Percentiles rank a stretch among this genome's conserved stretches.
Conservation (phyloP, 2,113 vertebrate genomes). For the Montifringilla adamsi region DNA sequence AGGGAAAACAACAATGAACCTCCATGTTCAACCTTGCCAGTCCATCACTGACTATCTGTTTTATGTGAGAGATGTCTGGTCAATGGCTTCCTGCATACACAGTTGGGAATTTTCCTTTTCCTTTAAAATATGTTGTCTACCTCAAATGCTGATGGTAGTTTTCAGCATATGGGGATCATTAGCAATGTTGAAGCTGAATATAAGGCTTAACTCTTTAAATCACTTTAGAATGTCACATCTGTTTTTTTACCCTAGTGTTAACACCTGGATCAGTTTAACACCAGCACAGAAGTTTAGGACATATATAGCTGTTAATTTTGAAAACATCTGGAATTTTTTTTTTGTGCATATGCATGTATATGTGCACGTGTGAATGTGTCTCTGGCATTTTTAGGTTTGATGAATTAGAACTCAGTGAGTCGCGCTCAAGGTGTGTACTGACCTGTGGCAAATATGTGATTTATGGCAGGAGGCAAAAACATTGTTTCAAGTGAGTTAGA, state of each 20-base stretch:
- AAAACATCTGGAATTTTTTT: slow-evolving; percentile 67
- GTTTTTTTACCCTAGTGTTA: slow-evolving; percentile 65
- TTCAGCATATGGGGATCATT: slow-evolving; percentile 72
- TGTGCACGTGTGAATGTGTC: slow-evolving; percentile 32
- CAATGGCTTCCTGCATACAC: slow-evolving; percentile 36
- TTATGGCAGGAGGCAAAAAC: not conserved
- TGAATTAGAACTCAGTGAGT: slow-evolving; percentile 10
- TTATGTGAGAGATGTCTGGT: not conserved
- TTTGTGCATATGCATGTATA: not conserved
- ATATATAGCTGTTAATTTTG: slow-evolving; percentile 68
- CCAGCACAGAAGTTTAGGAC: slow-evolving; percentile 62
- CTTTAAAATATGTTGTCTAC: slow-evolving; percentile 27
- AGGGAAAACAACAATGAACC: not conserved
- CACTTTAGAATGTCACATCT: slow-evolving; percentile 62
- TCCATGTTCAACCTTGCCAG: not conserved
- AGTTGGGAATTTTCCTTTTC: slow-evolving; percentile 37
- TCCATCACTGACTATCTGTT: slow-evolving; percentile 12
- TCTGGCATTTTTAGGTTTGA: slow-evolving; percentile 27
- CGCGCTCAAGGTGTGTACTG: not conserved
- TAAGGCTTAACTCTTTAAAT: slow-evolving; percentile 68
- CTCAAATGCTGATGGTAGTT: slow-evolving; percentile 51
- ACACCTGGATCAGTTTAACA: slow-evolving; percentile 77
- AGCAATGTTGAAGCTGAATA: slow-evolving; percentile 48
- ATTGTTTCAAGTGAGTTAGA: not conserved
- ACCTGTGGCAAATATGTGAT: slow-evolving; percentile 20